Percentiles rank a stretch among this genome's conserved stretches.
These are phyloP conservation scores for Subanguina moxae DNA, from an alignment of 1,140 invertebrate species.

Conservation along the genomic window DNA sequence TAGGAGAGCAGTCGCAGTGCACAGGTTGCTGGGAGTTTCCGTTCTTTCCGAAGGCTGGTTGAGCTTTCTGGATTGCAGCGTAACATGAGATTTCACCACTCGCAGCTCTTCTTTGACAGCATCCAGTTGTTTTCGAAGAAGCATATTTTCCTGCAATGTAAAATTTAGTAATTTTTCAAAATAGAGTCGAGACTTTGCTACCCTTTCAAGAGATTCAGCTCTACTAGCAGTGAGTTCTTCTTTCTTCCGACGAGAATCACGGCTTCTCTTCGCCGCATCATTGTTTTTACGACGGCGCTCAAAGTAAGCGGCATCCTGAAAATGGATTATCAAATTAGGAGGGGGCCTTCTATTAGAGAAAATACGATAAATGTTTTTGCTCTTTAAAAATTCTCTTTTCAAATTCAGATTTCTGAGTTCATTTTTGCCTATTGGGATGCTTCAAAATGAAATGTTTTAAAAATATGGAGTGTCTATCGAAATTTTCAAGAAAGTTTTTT, in stretches of 20 bases:
- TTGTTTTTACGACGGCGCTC: constrained; percentile 84
- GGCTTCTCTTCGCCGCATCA: constrained; percentile 84
- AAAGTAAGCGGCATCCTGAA: constrained; percentile 15
- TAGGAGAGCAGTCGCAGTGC: not conserved
- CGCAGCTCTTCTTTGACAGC: not conserved
- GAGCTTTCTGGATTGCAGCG: not conserved
- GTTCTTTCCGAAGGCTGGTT: not conserved
- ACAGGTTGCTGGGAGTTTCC: not conserved
- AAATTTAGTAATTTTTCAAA: not conserved
- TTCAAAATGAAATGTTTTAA: not conserved
- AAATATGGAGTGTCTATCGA: no score
- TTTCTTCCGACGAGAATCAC: constrained; percentile 67
- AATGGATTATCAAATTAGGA: not conserved
- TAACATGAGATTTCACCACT: not conserved
- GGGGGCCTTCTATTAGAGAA: no score
- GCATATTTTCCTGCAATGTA: not conserved
- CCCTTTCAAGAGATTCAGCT: constrained; percentile 17
- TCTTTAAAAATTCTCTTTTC: not conserved
- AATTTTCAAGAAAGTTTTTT: not conserved
- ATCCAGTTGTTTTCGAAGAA: not conserved
- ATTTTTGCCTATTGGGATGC: no score
- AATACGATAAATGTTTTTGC: no score
- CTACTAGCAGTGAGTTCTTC: constrained; percentile 20
- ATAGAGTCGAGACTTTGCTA: not conserved
- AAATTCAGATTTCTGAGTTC: no score